A percentile compares a stretch with the other conserved stretches of the same genome.
Evolutionary conservation across 2,113 vertebrate genomes (phyloP).

Genomic region (Notiomystis cincta): DNA sequence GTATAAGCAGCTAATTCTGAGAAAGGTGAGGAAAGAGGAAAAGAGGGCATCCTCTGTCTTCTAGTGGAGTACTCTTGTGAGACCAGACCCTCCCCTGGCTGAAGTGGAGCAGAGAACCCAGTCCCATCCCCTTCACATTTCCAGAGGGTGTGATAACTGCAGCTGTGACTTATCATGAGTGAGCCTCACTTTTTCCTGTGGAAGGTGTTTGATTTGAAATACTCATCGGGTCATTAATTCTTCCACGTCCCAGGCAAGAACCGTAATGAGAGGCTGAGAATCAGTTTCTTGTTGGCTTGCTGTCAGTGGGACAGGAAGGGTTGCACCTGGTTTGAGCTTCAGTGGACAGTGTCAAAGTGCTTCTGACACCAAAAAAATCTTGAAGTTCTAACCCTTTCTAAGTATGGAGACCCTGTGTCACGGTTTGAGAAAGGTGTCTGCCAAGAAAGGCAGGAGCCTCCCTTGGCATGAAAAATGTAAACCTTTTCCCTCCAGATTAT

Average conservation of each 20-base stretch:
- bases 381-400: neutral
- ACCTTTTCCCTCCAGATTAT: no score
- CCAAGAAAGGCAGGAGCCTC: no score
- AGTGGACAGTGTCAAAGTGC: neutral
- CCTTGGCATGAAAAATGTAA: no score
- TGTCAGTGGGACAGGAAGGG: neutral
- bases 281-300: neutral
- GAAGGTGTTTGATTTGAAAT: neutral
- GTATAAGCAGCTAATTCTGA: neutral
- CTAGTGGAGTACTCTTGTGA: neutral
- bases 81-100: neutral
- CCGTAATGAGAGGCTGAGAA: neutral
- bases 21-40: neutral
- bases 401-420: neutral
- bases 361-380: neutral
- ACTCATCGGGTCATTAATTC: neutral
- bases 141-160: neutral
- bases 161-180: neutral
- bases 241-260: neutral
- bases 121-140: neutral
- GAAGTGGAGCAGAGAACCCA: neutral
- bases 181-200: neutral
- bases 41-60: neutral
- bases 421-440: no score
- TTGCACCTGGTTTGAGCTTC: neutral